A percentile compares a stretch with the other conserved stretches of the same genome.
Conservation (phyloP, 2,888 invertebrate species). For the Drosophila setosimentum region DNA sequence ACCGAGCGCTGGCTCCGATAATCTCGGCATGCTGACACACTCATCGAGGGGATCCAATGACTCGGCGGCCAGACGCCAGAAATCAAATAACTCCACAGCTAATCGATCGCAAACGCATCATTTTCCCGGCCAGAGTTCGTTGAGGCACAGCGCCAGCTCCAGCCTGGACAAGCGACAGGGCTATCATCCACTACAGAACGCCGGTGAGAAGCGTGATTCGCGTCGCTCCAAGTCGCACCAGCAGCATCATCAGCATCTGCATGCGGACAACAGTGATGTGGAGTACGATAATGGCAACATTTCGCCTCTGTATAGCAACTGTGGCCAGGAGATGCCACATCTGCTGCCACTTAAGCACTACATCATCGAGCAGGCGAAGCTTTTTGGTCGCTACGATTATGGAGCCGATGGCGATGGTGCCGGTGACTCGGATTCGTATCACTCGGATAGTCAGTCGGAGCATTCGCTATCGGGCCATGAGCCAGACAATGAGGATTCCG, state of each 20-base stretch:
- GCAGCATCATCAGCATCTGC: constrained; percentile 72
- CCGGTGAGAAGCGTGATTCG: constrained; percentile 74
- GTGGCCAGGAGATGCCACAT: constrained; percentile 90
- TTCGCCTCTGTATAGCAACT: constrained; percentile 90
- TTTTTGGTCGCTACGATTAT: constrained; percentile 89
- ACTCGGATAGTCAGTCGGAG: constrained; percentile 91
- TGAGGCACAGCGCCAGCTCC: constrained; percentile 77
- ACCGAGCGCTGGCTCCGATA: constrained; percentile 79
- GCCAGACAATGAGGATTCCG: constrained; percentile 91
- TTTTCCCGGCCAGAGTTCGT: constrained; percentile 61
- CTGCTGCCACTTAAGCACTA: constrained; percentile 94
- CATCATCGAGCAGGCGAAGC: constrained; percentile 93
- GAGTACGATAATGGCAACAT: constrained; percentile 88
- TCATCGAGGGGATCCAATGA: constrained; percentile 82
- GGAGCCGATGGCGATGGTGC: constrained; percentile 83
- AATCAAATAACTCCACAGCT: constrained; percentile 70
- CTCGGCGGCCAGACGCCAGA: constrained; percentile 67
- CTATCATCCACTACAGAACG: constrained; percentile 52
- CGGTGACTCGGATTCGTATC: constrained; percentile 91
- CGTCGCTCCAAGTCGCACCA: constrained; percentile 69
- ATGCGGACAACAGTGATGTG: constrained; percentile 84
- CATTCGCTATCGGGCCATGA: constrained; percentile 89
- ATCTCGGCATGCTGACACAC: constrained; percentile 81
- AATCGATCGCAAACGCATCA: constrained; percentile 69
- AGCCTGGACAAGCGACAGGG: constrained; percentile 78